A percentile compares a stretch with the other conserved stretches of the same genome.
phyloP scores from a whole-genome alignment of 2,797 vertebrate species.

The Dendrocincla tyrannina region DNA sequence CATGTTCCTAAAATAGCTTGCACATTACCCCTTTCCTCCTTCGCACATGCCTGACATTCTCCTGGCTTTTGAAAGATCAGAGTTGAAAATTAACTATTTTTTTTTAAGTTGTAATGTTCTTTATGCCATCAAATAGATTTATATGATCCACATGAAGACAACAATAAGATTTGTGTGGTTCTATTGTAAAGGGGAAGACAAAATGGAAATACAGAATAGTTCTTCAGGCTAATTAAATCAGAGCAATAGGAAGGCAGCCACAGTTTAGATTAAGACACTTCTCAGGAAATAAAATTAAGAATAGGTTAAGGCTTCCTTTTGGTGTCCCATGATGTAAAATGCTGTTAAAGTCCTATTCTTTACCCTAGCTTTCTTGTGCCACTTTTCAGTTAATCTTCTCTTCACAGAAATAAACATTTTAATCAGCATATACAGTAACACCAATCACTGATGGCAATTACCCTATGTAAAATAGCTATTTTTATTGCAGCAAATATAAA shows the following conservation, averaged over 20 bases:
- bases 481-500: constrained; percentile 49
- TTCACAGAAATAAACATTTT: constrained; percentile 37
- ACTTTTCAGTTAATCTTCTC: constrained; percentile 3
- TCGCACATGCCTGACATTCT: neutral
- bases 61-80: neutral
- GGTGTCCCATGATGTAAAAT: neutral
- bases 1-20: neutral
- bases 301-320: neutral
- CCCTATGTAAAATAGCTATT: constrained; percentile 26
- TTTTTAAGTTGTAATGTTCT: neutral
- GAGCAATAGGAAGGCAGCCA: neutral
- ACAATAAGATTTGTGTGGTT: neutral
- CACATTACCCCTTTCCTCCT: neutral
- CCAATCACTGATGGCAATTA: constrained; percentile 34
- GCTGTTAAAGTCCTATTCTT: neutral
- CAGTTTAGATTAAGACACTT: neutral
- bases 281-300: neutral
- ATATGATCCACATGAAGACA: neutral
- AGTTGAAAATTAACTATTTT: neutral
- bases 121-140: neutral
- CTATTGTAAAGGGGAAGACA: neutral
- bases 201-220: neutral
- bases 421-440: constrained; percentile 14
- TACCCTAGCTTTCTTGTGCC: neutral
- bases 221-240: neutral